phyloP scores from a whole-genome alignment of 2,797 vertebrate species.

The Emydoidea blandingii region DNA sequence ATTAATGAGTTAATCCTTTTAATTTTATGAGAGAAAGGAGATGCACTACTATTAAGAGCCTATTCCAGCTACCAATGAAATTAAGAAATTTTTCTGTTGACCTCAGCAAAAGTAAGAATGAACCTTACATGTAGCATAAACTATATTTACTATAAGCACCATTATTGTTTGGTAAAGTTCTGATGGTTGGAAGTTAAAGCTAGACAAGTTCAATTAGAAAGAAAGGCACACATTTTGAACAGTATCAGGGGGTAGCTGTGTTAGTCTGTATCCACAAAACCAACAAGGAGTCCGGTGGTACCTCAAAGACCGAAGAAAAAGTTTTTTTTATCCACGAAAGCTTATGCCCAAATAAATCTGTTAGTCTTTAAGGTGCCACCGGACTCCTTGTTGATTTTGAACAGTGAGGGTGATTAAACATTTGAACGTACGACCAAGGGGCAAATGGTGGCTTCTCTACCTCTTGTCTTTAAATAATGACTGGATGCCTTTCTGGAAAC shows the following conservation, averaged over 20 bases:
- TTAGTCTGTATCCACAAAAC: too few relatives aligned
- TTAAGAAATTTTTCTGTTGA: not conserved
- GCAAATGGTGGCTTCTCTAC: not conserved
- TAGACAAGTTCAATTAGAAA: conserved; percentile 6
- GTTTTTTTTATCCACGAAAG: too few relatives aligned
- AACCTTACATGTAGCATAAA: not conserved
- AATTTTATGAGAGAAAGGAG: not conserved
- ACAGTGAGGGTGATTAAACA: not conserved
- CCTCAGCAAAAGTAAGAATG: not conserved
- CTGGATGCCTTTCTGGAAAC: not conserved
- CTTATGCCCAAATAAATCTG: too few relatives aligned
- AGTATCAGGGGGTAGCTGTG: not conserved
- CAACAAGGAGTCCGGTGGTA: too few relatives aligned
- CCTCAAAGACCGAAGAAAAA: too few relatives aligned
- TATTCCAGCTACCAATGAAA: not conserved
- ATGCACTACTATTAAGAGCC: not conserved
- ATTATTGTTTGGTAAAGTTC: not conserved
- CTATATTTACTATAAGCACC: not conserved
- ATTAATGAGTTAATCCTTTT: not conserved
- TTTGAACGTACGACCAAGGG: not conserved
- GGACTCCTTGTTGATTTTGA: not conserved
- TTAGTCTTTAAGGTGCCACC: too few relatives aligned
- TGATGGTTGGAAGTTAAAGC: not conserved
- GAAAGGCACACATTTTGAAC: not conserved
- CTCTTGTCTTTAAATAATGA: not conserved